Conservation (phyloP, 2,888 invertebrate species). For the Drosophila gaucha region DNA sequence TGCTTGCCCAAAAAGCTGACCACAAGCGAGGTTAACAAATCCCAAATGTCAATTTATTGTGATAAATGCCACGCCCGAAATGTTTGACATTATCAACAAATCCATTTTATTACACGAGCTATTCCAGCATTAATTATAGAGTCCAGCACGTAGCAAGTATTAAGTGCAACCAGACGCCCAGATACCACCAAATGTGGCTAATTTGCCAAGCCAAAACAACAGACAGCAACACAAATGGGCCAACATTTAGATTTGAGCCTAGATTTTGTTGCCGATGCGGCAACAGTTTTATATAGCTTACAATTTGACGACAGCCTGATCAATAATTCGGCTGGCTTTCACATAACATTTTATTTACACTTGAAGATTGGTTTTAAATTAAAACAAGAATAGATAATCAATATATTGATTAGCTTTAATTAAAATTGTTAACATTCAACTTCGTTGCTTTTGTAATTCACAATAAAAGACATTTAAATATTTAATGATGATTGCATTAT, state of each 20-base stretch:
- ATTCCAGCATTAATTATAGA: constrained; percentile 55
- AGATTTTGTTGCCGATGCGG: constrained; percentile 29
- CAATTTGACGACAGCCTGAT: constrained; percentile 13
- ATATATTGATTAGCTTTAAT: not conserved
- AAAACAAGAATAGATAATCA: no score
- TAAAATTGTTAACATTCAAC: not conserved
- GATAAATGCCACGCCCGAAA: constrained; percentile 18
- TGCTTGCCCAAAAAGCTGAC: not conserved
- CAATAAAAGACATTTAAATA: no score
- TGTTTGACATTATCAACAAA: constrained; percentile 55
- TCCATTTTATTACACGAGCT: constrained; percentile 49
- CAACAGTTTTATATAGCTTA: constrained; percentile 5
- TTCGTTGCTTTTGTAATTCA: not conserved
- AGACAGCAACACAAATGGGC: constrained; percentile 11
- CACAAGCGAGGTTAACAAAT: constrained; percentile 12
- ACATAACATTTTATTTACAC: not conserved
- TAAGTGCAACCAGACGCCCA: constrained; percentile 31
- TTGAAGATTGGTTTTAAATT: not conserved
- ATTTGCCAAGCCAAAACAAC: constrained; percentile 38
- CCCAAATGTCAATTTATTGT: constrained; percentile 29
- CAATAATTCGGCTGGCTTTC: not conserved
- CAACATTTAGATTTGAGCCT: constrained; percentile 19
- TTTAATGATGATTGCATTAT: constrained; percentile 5
- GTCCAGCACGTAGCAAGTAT: constrained; percentile 62
- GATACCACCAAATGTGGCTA: constrained; percentile 42